Percentiles rank a stretch among this genome's conserved stretches.
These are phyloP conservation scores for Calonectris borealis DNA, from an alignment of 2,113 vertebrate genomes.

Conservation along the genomic window DNA sequence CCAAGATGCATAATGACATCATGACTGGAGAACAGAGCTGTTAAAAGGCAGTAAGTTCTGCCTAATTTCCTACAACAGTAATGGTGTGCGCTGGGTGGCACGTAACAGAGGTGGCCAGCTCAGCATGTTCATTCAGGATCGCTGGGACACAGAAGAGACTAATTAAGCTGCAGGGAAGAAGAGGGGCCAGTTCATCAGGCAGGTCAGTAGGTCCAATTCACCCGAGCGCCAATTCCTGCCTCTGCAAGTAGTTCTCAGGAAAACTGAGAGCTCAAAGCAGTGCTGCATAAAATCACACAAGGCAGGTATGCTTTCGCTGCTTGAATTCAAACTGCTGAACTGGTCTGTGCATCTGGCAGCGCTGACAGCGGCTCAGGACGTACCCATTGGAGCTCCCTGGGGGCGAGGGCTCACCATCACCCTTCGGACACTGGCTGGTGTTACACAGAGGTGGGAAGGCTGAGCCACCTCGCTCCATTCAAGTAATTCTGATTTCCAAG, in stretches of 20 bases:
- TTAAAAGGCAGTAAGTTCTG: neutral
- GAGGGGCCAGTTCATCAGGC: neutral
- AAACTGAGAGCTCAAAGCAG: neutral
- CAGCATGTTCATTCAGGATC: neutral
- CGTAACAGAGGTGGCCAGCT: neutral
- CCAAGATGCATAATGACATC: neutral
- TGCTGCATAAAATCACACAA: neutral
- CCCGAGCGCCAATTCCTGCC: neutral
- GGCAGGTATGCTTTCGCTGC: neutral
- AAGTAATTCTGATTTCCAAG: neutral
- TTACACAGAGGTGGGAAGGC: neutral
- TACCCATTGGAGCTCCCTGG: neutral
- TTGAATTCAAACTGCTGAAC: neutral
- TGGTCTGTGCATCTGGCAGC: neutral
- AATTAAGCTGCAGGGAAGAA: neutral
- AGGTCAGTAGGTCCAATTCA: neutral
- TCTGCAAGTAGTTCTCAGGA: neutral
- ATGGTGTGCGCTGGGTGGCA: neutral
- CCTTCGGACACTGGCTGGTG: accelerated
- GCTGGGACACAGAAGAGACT: neutral
- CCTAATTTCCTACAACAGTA: neutral
- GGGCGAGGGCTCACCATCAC: accelerated
- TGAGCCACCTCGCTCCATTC: neutral
- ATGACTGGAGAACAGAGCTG: neutral
- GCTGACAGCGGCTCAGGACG: neutral